Evolutionary conservation across 2,113 vertebrate species (phyloP).

Genomic region (Caracal caracal): DNA sequence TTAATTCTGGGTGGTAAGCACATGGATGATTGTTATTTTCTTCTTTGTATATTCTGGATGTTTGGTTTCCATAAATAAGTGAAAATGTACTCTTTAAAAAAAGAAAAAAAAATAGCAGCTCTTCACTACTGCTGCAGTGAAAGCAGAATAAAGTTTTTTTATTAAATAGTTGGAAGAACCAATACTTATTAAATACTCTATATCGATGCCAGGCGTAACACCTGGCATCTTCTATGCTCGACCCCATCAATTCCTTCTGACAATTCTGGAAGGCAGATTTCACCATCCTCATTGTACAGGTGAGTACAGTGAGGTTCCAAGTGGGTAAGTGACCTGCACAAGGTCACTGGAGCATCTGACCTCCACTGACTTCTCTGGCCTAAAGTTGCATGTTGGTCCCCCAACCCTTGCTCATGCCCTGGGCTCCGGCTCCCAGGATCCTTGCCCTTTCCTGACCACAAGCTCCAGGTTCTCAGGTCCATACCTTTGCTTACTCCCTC

Average conservation of each 20-base stretch:
- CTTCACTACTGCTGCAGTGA: background rate
- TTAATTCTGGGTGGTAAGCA: background rate
- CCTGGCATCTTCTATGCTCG: background rate
- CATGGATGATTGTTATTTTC: conserved; percentile 9
- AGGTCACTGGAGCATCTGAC: background rate
- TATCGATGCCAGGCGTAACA: background rate
- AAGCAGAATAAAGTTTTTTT: background rate
- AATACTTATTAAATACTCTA: background rate
- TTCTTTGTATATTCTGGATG: conserved; percentile 13
- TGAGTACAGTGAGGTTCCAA: background rate
- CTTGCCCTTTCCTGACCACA: background rate
- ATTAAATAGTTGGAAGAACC: background rate
- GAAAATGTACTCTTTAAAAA: background rate
- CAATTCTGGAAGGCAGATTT: background rate
- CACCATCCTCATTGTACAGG: background rate
- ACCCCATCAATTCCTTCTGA: background rate
- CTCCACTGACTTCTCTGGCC: background rate
- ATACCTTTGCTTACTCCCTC: background rate
- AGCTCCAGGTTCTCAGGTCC: background rate
- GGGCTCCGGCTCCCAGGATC: background rate
- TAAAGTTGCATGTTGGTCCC: fast-evolving
- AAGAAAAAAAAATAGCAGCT: background rate
- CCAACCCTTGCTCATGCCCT: background rate
- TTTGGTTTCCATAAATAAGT: conserved; percentile 21
- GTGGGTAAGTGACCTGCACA: fast-evolving